phyloP scores from a whole-genome alignment of 2,113 vertebrate species.

The Austrofundulus limnaeus region DNA sequence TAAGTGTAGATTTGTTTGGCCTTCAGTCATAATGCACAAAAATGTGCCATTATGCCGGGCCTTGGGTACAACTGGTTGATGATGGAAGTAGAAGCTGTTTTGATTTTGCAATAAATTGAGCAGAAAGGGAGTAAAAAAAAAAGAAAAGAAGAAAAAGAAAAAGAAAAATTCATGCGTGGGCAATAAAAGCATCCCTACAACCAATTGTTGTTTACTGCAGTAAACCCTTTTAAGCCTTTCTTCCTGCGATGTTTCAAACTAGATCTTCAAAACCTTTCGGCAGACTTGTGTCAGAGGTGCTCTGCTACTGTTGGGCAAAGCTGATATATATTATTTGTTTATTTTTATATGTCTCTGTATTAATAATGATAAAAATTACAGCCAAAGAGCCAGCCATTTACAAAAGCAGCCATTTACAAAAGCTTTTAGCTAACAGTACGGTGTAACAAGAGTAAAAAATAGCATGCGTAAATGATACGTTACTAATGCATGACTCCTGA shows the following conservation, averaged over 20 bases:
- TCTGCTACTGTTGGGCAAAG: conserved; percentile 3
- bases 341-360: conserved; percentile 5
- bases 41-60: conserved; percentile 48
- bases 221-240: conserved; percentile 25
- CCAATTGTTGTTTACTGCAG: conserved; percentile 34
- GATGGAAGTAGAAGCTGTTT: conserved; percentile 35
- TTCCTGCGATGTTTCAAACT: conserved; percentile 40
- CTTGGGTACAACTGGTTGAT: conserved; percentile 39
- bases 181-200: conserved; percentile 30
- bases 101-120: conserved; percentile 31
- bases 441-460: not conserved
- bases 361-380: conserved; percentile 32
- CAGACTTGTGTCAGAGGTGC: conserved; percentile 15
- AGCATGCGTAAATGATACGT: not conserved
- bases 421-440: conserved; percentile 1
- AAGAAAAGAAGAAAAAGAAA: conserved; percentile 7
- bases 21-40: conserved; percentile 49
- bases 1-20: conserved; percentile 23
- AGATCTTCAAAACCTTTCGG: conserved; percentile 24
- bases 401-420: conserved; percentile 9
- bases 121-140: conserved; percentile 7
- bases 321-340: not conserved
- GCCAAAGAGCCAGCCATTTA: conserved; percentile 7
- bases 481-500: conserved; percentile 18
- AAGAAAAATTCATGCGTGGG: conserved; percentile 26